phyloP scores from a whole-genome alignment of 2,113 vertebrate species.

The Nothocercus julius region DNA sequence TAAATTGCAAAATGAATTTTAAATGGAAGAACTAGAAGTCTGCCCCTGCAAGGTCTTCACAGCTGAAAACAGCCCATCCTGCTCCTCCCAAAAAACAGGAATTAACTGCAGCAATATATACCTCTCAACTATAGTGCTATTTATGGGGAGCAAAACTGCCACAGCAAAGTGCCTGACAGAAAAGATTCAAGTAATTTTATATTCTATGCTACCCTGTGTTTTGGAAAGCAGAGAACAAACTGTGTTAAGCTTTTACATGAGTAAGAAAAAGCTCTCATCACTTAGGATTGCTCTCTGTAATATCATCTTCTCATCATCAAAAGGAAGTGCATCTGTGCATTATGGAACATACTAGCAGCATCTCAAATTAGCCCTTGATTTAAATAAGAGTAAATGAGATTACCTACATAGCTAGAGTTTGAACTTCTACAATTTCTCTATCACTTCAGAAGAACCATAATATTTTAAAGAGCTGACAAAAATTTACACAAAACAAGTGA shows the following conservation, averaged over 20 bases:
- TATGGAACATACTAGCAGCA: background rate
- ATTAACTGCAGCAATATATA: constrained; percentile 68
- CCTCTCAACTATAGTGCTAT: background rate
- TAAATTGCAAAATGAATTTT: constrained; percentile 77
- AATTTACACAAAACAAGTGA: background rate
- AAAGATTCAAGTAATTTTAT: background rate
- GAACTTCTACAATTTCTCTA: background rate
- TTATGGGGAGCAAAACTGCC: background rate
- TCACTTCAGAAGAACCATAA: background rate
- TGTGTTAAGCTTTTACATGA: background rate
- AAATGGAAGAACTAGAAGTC: constrained; percentile 82
- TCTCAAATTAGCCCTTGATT: background rate
- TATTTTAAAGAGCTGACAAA: background rate
- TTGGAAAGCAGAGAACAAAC: constrained; percentile 45
- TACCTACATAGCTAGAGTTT: background rate
- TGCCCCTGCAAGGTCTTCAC: constrained; percentile 73
- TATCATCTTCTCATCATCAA: background rate
- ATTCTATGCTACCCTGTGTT: background rate
- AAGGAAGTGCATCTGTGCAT: background rate
- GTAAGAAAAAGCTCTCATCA: background rate
- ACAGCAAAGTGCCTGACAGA: constrained; percentile 10
- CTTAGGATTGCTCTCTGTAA: background rate
- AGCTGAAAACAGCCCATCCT: constrained; percentile 77
- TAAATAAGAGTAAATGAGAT: background rate
- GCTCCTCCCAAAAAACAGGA: constrained; percentile 75